A percentile compares a stretch with the other conserved stretches of the same genome.
Conservation (phyloP, 1,140 invertebrate genomes). For the Neodiprion fabricii region DNA sequence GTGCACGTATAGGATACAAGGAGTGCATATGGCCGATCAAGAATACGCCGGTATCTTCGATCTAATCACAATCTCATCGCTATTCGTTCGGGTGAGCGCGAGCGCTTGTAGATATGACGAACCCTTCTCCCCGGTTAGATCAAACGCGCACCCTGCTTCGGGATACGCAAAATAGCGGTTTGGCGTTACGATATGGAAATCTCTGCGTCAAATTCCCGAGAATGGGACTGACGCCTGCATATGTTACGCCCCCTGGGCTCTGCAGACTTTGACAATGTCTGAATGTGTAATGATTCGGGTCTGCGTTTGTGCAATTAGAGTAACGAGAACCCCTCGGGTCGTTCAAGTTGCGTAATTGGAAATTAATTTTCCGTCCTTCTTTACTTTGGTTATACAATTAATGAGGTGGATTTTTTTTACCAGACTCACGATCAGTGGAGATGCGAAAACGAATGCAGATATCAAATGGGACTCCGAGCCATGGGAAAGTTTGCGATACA, state of each 20-base stretch:
- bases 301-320: too few relatives aligned
- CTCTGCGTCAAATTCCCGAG: not conserved
- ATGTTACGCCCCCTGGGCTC: too few relatives aligned
- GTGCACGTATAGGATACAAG: conserved; percentile 29
- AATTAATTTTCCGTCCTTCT: too few relatives aligned
- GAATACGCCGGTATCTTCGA: conserved; percentile 36
- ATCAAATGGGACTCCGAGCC: not conserved
- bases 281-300: too few relatives aligned
- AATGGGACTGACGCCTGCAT: not conserved
- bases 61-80: conserved; percentile 38
- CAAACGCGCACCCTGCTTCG: conserved; percentile 22
- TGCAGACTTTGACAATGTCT: too few relatives aligned
- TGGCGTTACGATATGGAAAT: conserved; percentile 28
- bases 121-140: conserved; percentile 34
- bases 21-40: conserved; percentile 40
- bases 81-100: not conserved
- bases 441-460: too few relatives aligned
- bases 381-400: too few relatives aligned
- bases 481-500: not conserved
- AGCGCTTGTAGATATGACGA: conserved; percentile 27
- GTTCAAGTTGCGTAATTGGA: too few relatives aligned
- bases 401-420: too few relatives aligned
- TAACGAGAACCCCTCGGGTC: too few relatives aligned
- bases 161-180: conserved; percentile 40
- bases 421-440: too few relatives aligned